These are phyloP conservation scores for Athrips mouffetella DNA, from an alignment of 2,888 invertebrate species.

Conservation along the genomic window DNA sequence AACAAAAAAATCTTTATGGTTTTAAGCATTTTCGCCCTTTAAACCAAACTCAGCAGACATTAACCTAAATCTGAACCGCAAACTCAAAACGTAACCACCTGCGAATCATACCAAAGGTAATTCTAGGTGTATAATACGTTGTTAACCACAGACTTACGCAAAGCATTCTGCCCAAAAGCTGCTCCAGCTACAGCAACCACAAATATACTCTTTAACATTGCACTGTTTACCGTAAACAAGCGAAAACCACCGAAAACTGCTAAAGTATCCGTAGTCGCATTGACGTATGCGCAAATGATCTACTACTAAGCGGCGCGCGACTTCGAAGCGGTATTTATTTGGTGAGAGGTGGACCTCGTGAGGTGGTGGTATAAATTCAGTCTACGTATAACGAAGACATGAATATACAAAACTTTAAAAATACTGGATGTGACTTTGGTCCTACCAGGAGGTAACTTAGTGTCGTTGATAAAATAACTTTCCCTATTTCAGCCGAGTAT, in stretches of 20 bases:
- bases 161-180: constrained; percentile 33
- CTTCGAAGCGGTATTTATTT: background rate
- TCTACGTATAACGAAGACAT: background rate
- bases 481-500: too few species aligned
- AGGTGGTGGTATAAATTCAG: background rate
- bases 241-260: background rate
- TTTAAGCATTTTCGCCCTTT: too few species aligned
- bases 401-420: too few species aligned
- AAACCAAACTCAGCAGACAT: too few species aligned
- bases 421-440: too few species aligned
- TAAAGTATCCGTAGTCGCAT: background rate
- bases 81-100: too few species aligned
- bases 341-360: background rate
- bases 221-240: constrained; percentile 9
- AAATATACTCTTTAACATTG: constrained; percentile 30
- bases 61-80: too few species aligned
- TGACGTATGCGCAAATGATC: background rate
- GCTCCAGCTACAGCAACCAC: constrained; percentile 29
- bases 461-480: too few species aligned
- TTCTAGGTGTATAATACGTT: too few species aligned
- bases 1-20: too few species aligned
- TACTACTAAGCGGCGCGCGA: background rate
- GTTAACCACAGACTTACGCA: constrained; percentile 40
- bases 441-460: too few species aligned
- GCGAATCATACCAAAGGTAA: too few species aligned